Evolutionary conservation across 2,888 invertebrate genomes (phyloP), one percentile per base, ranked within the genome.

Genomic region (Ophioninae sp.): DNA sequence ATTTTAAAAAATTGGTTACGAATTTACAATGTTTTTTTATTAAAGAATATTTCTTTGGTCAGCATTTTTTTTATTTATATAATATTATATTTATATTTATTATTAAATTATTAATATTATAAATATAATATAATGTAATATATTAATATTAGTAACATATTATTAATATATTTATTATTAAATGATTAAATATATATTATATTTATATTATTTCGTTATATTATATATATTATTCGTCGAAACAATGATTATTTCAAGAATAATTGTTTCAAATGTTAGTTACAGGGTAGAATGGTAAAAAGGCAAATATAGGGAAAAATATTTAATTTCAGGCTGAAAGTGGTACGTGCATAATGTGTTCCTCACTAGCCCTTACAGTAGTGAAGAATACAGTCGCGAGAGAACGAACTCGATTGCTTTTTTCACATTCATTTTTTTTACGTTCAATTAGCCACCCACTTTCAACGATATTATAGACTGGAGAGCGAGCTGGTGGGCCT

Each of bases 291-390:
- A 37, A 74, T 74, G 39, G 22, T 30, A 72, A 17, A 8, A 65
- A 73, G 22, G 37, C 0, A 63, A 74, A 71, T 68, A 67, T 20
- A 20, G 7, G 8, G 20, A 13, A 20, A 44, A 65, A 84, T 79
- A 79, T 81, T 81, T 81, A 61, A 81, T 81, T 17, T 72, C 65
- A 72, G 65, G 30, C 61, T 64, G 51, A 41, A 72, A 79, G 59
- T 69, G 68, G 67, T 68, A 59, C n/a, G 44, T 51, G 56, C 10
- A 20, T 39, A 13, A 65, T 39, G 69, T 39, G 72, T 68, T 77
- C 67, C 51, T 81, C 61, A 41, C 64, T 56, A 84, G 63, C 39
- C 30, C 30, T 30, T 30, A 30, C 30, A 30, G 30, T 30, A 30
- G 30, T 30, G 30, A 30, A 30, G 30, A 30, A 76, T 5, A 23